These are phyloP conservation scores for Megalonaias nervosa DNA, from an alignment of 1,140 invertebrate species.

Conservation along the genomic window DNA sequence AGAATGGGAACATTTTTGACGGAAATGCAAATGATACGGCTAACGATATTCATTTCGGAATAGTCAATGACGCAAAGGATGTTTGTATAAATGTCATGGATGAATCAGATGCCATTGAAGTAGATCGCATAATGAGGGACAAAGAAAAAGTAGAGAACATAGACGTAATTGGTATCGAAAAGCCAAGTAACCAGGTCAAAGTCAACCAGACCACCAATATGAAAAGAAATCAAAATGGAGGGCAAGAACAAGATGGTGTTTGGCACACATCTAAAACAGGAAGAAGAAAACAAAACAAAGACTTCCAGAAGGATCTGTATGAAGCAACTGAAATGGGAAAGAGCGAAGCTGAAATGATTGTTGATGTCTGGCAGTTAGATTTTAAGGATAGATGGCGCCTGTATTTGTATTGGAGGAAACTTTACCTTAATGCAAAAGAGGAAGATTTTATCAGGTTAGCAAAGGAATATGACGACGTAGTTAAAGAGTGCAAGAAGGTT, in stretches of 20 bases:
- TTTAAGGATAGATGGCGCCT: conserved; percentile 61
- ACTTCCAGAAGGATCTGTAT: too few relatives aligned
- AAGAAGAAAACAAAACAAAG: not conserved
- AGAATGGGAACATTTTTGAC: too few relatives aligned
- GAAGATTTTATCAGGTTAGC: conserved; percentile 9
- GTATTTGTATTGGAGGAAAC: conserved; percentile 59
- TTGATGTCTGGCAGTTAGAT: conserved; percentile 50
- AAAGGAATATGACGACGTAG: not conserved
- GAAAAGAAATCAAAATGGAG: not conserved
- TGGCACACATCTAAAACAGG: not conserved
- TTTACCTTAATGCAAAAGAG: conserved; percentile 32
- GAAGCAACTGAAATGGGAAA: not conserved
- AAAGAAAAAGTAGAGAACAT: too few relatives aligned
- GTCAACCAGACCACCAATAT: not conserved
- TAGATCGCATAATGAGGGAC: too few relatives aligned
- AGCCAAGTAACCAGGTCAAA: too few relatives aligned
- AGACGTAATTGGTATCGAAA: too few relatives aligned
- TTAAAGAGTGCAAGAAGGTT: conserved; percentile 37
- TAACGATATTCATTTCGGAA: too few relatives aligned
- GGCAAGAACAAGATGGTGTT: conserved; percentile 6
- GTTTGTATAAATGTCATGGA: too few relatives aligned
- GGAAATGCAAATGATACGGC: too few relatives aligned
- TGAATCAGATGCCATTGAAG: too few relatives aligned
- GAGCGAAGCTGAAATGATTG: conserved; percentile 3
- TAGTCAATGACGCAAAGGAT: too few relatives aligned